Percentiles rank a stretch among this genome's conserved stretches.
Conservation (phyloP, 1,140 invertebrate species). For the Temnothorax nylanderi region DNA sequence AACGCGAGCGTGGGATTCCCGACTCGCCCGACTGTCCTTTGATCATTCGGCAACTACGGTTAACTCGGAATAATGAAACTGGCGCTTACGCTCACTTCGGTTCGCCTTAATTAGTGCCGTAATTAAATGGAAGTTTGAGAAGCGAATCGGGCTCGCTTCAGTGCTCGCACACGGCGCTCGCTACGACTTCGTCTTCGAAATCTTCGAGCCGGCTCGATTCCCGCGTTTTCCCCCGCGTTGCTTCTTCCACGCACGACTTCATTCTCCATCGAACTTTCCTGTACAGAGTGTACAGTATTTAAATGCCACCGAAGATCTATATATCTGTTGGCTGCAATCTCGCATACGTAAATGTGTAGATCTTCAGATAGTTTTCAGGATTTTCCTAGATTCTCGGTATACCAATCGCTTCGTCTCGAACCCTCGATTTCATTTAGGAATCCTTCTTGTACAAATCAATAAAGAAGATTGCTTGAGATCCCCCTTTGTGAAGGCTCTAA, state of each 20-base stretch:
- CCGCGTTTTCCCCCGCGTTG: slow-evolving; percentile 1
- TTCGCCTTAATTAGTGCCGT: slow-evolving; percentile 69
- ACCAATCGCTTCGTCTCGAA: not conserved
- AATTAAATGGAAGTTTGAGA: slow-evolving; percentile 71
- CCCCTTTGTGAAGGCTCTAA: not conserved
- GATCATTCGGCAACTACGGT: slow-evolving; percentile 61
- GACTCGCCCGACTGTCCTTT: slow-evolving; percentile 53
- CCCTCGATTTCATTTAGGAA: not conserved
- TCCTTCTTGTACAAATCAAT: not conserved
- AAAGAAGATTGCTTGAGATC: not conserved
- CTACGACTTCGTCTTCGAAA: slow-evolving; percentile 33
- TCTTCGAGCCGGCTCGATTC: slow-evolving; percentile 44
- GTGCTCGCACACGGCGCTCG: not conserved
- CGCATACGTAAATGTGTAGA: not conserved
- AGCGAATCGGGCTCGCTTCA: not conserved
- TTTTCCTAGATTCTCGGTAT: not conserved
- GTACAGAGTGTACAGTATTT: slow-evolving; percentile 11
- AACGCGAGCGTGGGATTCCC: slow-evolving; percentile 14
- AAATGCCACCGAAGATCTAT: not conserved
- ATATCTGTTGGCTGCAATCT: not conserved
- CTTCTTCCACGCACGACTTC: slow-evolving; percentile 39
- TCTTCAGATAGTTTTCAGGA: not conserved
- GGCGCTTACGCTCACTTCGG: slow-evolving; percentile 52
- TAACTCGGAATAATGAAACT: slow-evolving; percentile 63
- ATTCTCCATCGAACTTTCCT: slow-evolving; percentile 19